Percentiles rank a stretch among this genome's conserved stretches.
These are phyloP conservation scores for Megaceryle alcyon DNA, from an alignment of 2,797 vertebrate genomes.

Conservation along the genomic window DNA sequence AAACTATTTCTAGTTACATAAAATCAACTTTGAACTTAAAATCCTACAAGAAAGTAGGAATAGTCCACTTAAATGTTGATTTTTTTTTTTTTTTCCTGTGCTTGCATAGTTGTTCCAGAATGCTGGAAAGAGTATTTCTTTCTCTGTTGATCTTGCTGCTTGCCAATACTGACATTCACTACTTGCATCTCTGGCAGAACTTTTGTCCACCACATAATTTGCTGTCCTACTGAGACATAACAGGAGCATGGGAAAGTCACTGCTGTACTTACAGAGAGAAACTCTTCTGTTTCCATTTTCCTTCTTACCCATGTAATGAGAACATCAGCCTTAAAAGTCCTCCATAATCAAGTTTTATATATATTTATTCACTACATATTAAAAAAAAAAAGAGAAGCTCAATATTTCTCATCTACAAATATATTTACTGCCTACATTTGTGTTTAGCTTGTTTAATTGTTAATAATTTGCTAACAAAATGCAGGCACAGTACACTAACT, in stretches of 20 bases:
- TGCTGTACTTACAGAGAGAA: not conserved
- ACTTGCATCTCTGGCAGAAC: not conserved
- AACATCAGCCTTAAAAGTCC: not conserved
- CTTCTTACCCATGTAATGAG: not conserved
- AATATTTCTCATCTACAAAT: not conserved
- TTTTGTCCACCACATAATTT: slow-evolving; percentile 6
- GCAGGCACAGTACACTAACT: not conserved
- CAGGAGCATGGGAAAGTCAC: not conserved
- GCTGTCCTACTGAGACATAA: not conserved
- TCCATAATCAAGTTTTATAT: not conserved
- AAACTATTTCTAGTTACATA: not conserved
- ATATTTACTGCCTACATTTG: not conserved
- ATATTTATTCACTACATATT: not conserved
- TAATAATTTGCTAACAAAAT: not conserved
- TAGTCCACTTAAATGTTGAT: not conserved
- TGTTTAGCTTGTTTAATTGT: not conserved
- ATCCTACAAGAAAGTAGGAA: not conserved
- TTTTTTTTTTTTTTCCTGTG: not conserved
- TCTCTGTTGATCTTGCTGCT: not conserved
- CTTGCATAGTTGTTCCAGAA: not conserved
- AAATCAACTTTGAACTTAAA: not conserved
- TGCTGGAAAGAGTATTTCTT: not conserved
- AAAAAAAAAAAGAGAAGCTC: not conserved
- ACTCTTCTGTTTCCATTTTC: not conserved
- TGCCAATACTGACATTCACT: not conserved